phyloP scores from a whole-genome alignment of 1,140 invertebrate species.

The Diploscapter pachys region DNA sequence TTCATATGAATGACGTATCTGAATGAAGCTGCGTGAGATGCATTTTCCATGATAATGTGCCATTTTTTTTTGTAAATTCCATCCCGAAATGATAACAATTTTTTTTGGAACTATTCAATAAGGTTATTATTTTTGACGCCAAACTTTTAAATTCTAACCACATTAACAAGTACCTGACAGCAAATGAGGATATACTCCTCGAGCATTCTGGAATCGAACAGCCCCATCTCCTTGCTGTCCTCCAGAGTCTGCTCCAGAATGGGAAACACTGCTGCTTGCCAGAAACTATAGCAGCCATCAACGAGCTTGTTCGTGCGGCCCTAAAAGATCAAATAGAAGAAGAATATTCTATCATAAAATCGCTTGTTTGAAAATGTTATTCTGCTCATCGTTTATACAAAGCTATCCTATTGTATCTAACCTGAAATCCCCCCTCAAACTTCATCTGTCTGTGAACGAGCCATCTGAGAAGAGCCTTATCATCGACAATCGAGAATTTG shows the following conservation, averaged over 20 bases:
- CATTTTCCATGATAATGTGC: too few relatives aligned
- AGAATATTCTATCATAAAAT: constrained; percentile 11
- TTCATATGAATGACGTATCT: too few relatives aligned
- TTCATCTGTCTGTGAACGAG: constrained; percentile 58
- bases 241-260: constrained; percentile 68
- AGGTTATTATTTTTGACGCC: too few relatives aligned
- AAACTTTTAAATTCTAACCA: too few relatives aligned
- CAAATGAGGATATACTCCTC: constrained; percentile 92
- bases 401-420: constrained; percentile 53
- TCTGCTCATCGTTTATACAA: too few relatives aligned
- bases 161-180: constrained; percentile 72
- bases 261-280: constrained; percentile 88
- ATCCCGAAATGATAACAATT: too few relatives aligned
- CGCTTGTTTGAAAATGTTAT: constrained; percentile 3
- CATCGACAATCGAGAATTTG: constrained; percentile 64
- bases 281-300: constrained; percentile 97
- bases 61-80: too few relatives aligned
- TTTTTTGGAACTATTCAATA: too few relatives aligned
- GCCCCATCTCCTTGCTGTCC: constrained; percentile 3
- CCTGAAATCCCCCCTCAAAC: constrained; percentile 65
- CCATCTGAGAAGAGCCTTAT: constrained; percentile 70
- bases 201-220: constrained; percentile 66
- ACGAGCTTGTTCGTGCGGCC: constrained; percentile 91
- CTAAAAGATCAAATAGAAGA: constrained; percentile 39
- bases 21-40: too few relatives aligned